Conservation (phyloP, 2,113 vertebrate species). For the Gasterosteus aculeatus region DNA sequence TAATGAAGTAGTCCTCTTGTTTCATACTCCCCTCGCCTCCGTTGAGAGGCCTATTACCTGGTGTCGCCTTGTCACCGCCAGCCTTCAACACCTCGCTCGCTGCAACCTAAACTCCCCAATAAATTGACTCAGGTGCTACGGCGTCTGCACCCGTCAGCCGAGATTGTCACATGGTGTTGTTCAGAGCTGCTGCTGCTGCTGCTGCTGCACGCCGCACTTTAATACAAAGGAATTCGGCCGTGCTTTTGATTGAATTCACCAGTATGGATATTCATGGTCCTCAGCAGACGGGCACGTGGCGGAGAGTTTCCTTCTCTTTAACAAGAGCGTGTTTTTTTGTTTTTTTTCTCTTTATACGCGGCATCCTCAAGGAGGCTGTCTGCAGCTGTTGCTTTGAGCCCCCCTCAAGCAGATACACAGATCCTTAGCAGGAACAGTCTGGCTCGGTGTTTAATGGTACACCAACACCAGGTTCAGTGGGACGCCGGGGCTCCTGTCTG, state of each 20-base stretch:
- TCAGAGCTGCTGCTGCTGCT: neutral
- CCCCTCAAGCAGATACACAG: constrained; percentile 81
- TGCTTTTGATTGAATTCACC: constrained; percentile 35
- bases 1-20: constrained; percentile 66
- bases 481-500: constrained; percentile 66
- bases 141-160: constrained; percentile 43
- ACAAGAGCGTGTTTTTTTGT: constrained; percentile 43
- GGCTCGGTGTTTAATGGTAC: constrained; percentile 76
- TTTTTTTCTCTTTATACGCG: constrained; percentile 40
- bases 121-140: constrained; percentile 42
- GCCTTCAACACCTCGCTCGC: constrained; percentile 22
- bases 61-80: constrained; percentile 33
- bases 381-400: constrained; percentile 82
- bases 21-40: constrained; percentile 56
- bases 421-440: constrained; percentile 78
- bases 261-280: constrained; percentile 55
- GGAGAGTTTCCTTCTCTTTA: constrained; percentile 51
- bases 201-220: constrained; percentile 19
- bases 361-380: constrained; percentile 73
- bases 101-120: constrained; percentile 39
- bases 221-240: neutral
- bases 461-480: constrained; percentile 66
- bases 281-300: constrained; percentile 45
- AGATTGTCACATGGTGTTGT: constrained; percentile 52
- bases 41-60: constrained; percentile 57